phyloP scores from a whole-genome alignment of 2,797 vertebrate species.

The Typhlichthys eigenmanni region DNA sequence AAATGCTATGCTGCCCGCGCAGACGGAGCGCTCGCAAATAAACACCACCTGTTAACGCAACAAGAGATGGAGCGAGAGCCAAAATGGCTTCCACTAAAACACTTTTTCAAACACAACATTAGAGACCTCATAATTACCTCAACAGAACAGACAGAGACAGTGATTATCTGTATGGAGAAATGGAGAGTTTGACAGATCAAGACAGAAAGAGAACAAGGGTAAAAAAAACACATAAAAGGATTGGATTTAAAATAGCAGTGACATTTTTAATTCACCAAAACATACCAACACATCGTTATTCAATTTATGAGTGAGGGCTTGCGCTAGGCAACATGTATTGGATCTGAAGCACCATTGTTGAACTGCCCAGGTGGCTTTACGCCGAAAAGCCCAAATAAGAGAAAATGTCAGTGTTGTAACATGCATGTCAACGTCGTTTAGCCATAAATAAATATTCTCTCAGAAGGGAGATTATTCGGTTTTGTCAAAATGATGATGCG shows the following conservation, averaged over 20 bases:
- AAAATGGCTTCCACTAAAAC: slow-evolving; percentile 20
- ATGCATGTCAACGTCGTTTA: slow-evolving; percentile 63
- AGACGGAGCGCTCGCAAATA: slow-evolving; percentile 35
- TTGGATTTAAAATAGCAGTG: neutral
- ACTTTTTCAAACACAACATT: slow-evolving; percentile 24
- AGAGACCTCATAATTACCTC: slow-evolving; percentile 34
- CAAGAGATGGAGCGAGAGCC: slow-evolving; percentile 22
- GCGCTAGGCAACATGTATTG: slow-evolving; percentile 14
- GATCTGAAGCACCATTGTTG: slow-evolving; percentile 36
- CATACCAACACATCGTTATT: slow-evolving; percentile 19
- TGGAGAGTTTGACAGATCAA: neutral
- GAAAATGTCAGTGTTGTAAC: slow-evolving; percentile 54
- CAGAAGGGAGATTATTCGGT: slow-evolving; percentile 67
- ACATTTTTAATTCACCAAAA: slow-evolving; percentile 18
- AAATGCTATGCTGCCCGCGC: slow-evolving; percentile 25
- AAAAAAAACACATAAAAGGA: slow-evolving; percentile 1
- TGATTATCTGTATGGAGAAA: neutral
- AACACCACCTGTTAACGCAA: slow-evolving; percentile 48
- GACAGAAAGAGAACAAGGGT: neutral
- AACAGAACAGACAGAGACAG: slow-evolving; percentile 5
- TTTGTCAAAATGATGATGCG: slow-evolving; percentile 33
- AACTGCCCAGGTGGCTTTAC: slow-evolving; percentile 16
- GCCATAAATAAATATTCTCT: slow-evolving; percentile 54
- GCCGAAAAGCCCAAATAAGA: slow-evolving; percentile 51
- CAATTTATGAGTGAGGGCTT: slow-evolving; percentile 24